Evolutionary conservation across 2,113 vertebrate genomes (phyloP).

Genomic region (Phaetusa simplex): DNA sequence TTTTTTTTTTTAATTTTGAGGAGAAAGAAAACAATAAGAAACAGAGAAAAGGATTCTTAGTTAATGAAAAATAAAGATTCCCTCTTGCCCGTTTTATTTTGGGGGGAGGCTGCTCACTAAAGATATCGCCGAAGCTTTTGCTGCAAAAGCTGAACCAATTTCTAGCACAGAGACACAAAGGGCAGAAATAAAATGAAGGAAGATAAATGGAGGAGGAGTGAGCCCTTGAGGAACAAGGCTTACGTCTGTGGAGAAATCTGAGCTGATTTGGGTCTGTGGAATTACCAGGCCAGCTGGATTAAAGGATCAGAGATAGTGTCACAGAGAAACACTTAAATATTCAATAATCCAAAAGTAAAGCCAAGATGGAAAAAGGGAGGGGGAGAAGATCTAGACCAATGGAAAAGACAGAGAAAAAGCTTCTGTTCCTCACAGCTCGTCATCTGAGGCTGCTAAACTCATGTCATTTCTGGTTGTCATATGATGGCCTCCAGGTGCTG

Average conservation of each 20-base stretch:
- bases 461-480: background rate
- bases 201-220: slow-evolving; percentile 38
- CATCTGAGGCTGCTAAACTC: background rate
- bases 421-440: background rate
- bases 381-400: background rate
- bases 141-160: slow-evolving; percentile 60
- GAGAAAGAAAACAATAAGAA: background rate
- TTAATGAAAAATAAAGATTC: slow-evolving; percentile 32
- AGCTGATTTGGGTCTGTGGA: slow-evolving; percentile 63
- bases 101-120: slow-evolving; percentile 25
- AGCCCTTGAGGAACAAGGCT: slow-evolving; percentile 61
- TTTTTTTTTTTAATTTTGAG: background rate
- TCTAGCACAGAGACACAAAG: slow-evolving; percentile 48
- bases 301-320: slow-evolving; percentile 69
- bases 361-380: background rate
- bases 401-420: background rate
- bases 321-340: slow-evolving; percentile 66
- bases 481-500: background rate
- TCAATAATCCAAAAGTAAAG: slow-evolving; percentile 58
- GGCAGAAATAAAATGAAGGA: slow-evolving; percentile 49
- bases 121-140: background rate
- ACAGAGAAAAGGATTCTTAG: background rate
- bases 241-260: slow-evolving; percentile 62
- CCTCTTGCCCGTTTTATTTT: slow-evolving; percentile 13
- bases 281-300: slow-evolving; percentile 71